Base-by-base conservation (phyloP, 2,888 invertebrate species). In the Spilarctia lutea region DNA sequence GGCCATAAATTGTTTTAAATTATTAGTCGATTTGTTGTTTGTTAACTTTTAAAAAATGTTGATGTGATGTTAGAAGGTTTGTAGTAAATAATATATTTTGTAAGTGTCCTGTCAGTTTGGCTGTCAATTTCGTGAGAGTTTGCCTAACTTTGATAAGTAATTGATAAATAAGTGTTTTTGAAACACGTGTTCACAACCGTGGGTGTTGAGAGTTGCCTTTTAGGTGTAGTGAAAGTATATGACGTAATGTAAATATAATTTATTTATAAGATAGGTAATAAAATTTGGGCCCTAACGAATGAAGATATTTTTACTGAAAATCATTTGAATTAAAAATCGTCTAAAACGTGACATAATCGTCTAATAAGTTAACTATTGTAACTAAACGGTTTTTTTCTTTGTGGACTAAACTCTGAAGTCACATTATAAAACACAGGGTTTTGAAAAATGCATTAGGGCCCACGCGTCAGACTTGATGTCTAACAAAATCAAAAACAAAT, bases 201-300 rank as follows among this genome's bases (percentile, higher is more conserved):
- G 71, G 77, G 82, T 85, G 77, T 82, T 65, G 76, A 80, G 72
- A 82, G 84, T 85, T 85, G 84, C 84, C 85, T 85, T 85, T 74
- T 85, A 85, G 69, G 77, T 81, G 77, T 85, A 84, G 78, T 65
- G 70, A 75, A 76, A 81, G 71, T 82, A 73, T 78, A 83, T 73
- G 77, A 76, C 74, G 68, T 76, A 78, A 75, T 83, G 80, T 82
- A 81, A 76, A 78, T 81, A 82, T 68, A 75, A 35, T 52, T 77
- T 65, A 65, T 72, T 68, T 68, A 18, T 66, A 30, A 63, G 35
- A 65, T 68, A 45, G 20, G 27, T 68, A 69, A 69, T 27, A 66
- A 39, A 56, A 35, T 69, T 56, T 69, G 69, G 68, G 45, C 68
- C 48, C 30, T 68, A 24, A 24, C 13, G 48, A 68, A 30, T 27